A percentile compares a stretch with the other conserved stretches of the same genome.
Evolutionary conservation across 2,797 vertebrate genomes (phyloP).

Genomic region (Pangasius sanitwongsei): DNA sequence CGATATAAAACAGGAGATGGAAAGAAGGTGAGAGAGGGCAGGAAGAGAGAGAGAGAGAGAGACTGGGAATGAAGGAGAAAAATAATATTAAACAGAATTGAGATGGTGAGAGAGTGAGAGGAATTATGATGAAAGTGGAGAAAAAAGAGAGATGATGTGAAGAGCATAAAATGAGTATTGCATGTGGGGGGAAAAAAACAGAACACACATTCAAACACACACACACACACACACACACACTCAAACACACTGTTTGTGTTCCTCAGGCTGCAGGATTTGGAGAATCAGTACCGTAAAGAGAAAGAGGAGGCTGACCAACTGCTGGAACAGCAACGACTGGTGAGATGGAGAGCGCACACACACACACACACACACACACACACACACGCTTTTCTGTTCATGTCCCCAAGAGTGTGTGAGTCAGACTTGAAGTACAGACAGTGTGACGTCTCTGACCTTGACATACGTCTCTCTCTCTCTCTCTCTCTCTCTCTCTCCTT

Average conservation of each 20-base stretch:
- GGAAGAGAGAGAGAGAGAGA: too few relatives aligned
- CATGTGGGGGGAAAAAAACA: neutral
- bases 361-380: neutral
- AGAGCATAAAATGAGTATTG: neutral
- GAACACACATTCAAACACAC: neutral
- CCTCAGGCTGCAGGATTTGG: constrained; percentile 83
- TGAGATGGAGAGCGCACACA: constrained; percentile 62
- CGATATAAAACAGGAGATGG: constrained; percentile 89
- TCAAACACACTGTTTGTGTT: neutral
- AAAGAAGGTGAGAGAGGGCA: constrained; percentile 75
- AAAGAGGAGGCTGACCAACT: constrained; percentile 87
- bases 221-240: neutral
- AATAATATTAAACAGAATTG: neutral
- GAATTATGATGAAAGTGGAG: neutral
- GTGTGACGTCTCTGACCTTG: neutral
- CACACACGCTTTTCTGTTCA: constrained; percentile 17
- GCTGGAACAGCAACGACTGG: constrained; percentile 86
- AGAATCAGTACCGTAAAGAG: constrained; percentile 85
- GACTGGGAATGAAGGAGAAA: neutral
- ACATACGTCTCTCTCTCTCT: neutral
- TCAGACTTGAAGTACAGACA: constrained; percentile 10
- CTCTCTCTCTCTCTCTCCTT: neutral
- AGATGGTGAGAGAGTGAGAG: neutral
- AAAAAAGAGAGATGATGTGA: neutral
- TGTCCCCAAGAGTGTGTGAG: neutral